Percentiles rank a stretch among this genome's conserved stretches.
Evolutionary conservation across 2,797 vertebrate genomes (phyloP).

Genomic region (Numenius phaeopus): DNA sequence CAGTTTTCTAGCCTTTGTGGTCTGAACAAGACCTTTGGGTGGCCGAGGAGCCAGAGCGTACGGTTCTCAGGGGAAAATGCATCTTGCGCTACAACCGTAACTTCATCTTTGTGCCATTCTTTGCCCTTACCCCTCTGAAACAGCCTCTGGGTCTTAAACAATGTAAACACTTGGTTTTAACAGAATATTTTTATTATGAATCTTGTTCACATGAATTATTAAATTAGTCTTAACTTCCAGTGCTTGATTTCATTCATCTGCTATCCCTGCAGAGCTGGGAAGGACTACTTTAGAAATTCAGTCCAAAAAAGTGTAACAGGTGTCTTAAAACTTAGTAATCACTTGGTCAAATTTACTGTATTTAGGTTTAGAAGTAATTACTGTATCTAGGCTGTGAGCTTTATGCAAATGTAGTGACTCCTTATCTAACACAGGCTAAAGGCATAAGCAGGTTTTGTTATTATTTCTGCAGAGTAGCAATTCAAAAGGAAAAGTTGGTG

Average conservation of each 20-base stretch:
- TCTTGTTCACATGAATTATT: neutral
- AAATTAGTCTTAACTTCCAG: neutral
- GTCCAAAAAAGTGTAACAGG: neutral
- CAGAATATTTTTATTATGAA: neutral
- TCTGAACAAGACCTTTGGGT: neutral
- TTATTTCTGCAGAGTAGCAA: neutral
- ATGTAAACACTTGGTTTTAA: neutral
- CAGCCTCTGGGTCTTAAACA: neutral
- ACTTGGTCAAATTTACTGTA: neutral
- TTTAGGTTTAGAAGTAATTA: neutral
- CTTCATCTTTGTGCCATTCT: neutral
- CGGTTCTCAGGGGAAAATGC: rapidly evolving
- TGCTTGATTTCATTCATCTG: neutral
- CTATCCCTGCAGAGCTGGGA: neutral
- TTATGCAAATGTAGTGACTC: neutral
- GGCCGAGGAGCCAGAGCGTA: neutral
- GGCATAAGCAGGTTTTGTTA: neutral
- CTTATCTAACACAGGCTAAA: neutral
- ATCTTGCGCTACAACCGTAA: rapidly evolving
- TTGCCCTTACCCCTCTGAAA: neutral
- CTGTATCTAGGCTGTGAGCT: neutral
- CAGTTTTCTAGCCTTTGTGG: neutral
- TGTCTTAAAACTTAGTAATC: neutral
- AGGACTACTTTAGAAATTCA: neutral
- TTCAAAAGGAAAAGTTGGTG: neutral